Evolutionary conservation across 2,797 vertebrate species (phyloP).

Genomic region (Cynodonichthys magdalenae): DNA sequence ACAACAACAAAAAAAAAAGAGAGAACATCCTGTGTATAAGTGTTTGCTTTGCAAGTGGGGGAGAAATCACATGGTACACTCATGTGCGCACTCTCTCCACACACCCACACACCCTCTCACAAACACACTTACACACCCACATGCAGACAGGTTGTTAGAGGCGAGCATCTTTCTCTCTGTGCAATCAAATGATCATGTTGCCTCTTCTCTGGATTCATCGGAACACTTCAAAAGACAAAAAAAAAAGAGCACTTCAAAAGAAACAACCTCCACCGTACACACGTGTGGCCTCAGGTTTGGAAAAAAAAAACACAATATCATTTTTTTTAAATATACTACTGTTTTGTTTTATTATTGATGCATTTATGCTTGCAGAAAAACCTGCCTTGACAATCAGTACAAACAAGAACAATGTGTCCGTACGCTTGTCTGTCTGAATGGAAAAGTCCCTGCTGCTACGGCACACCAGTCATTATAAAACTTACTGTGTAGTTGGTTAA

Average conservation of each 20-base stretch:
- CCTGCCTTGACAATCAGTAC: constrained; percentile 6
- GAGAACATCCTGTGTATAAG: background rate
- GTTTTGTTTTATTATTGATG: constrained; percentile 2
- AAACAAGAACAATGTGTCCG: constrained; percentile 9
- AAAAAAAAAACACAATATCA: constrained; percentile 5
- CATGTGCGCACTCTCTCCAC: constrained; percentile 1
- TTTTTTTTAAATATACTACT: background rate
- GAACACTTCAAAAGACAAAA: constrained; percentile 24
- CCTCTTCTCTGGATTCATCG: constrained; percentile 16
- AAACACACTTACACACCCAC: constrained; percentile 24
- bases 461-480: background rate
- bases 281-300: constrained; percentile 9
- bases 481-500: background rate
- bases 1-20: background rate
- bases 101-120: constrained; percentile 22
- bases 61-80: constrained; percentile 14
- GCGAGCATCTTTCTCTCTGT: constrained; percentile 12
- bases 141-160: constrained; percentile 15
- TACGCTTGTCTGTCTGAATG: constrained; percentile 2
- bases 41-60: constrained; percentile 11
- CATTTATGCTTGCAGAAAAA: constrained; percentile 3
- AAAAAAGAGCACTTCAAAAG: constrained; percentile 18
- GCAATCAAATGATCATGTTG: constrained; percentile 24
- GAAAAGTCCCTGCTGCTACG: constrained; percentile 8
- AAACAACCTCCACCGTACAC: constrained; percentile 11